Conservation (phyloP, 2,888 invertebrate genomes). For the Trissoscelio sp. region DNA sequence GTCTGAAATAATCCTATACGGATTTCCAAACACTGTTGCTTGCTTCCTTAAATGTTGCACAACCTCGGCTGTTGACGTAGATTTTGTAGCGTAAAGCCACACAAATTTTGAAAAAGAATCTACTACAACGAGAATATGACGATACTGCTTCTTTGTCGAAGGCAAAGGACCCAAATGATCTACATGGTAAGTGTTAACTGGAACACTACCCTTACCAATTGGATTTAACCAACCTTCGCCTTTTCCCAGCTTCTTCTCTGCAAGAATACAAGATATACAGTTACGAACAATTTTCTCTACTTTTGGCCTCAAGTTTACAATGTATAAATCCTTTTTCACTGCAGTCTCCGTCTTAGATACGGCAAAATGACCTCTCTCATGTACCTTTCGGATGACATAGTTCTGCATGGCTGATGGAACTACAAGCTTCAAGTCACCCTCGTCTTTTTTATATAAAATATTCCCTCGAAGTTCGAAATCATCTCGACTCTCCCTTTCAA, state of each 20-base stretch:
- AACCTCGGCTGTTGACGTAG: not conserved
- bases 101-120: constrained; percentile 4
- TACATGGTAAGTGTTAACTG: constrained; percentile 22
- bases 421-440: not conserved
- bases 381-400: not conserved
- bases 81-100: not conserved
- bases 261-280: not conserved
- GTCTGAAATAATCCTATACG: constrained; percentile 2
- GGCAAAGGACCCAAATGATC: constrained; percentile 25
- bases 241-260: constrained; percentile 2
- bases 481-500: not conserved
- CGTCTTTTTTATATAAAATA: not conserved
- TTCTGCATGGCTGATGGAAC: not conserved
- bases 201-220: not conserved
- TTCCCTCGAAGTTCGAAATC: not conserved
- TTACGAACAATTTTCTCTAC: not conserved
- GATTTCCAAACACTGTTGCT: constrained; percentile 3
- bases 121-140: constrained; percentile 4
- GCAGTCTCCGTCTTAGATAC: not conserved
- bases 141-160: constrained; percentile 7
- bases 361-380: constrained; percentile 9
- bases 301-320: not conserved
- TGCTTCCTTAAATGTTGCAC: constrained; percentile 1
- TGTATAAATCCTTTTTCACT: constrained; percentile 4
- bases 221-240: constrained; percentile 8